These are phyloP conservation scores for Calameuta filiformis DNA, from an alignment of 2,888 invertebrate genomes.

Conservation along the genomic window DNA sequence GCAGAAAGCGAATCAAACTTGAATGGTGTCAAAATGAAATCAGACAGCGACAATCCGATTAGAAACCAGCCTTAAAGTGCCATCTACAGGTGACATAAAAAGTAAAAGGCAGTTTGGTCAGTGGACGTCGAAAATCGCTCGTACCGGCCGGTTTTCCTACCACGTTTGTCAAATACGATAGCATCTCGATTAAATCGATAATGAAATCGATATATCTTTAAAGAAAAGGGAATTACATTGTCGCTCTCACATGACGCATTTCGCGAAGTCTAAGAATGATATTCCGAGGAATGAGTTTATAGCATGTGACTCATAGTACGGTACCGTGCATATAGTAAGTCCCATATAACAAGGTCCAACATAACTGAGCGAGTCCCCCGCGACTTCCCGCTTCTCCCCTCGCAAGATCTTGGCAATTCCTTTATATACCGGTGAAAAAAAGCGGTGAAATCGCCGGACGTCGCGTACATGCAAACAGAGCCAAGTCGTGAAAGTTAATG, in stretches of 20 bases:
- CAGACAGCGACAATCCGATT: constrained; percentile 4
- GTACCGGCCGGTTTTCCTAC: background rate
- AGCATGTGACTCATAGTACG: background rate
- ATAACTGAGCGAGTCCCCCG: background rate
- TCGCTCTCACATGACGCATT: background rate
- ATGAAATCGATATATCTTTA: background rate
- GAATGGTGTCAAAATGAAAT: background rate
- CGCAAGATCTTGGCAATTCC: background rate
- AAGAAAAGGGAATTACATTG: background rate
- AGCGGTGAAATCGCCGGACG: constrained; percentile 7
- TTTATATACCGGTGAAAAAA: constrained; percentile 7
- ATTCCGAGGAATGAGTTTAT: background rate
- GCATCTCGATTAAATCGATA: background rate
- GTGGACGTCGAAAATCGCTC: background rate
- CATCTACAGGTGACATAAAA: background rate
- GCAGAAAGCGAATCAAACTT: background rate
- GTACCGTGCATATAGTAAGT: background rate
- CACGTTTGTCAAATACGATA: background rate
- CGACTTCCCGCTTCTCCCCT: background rate
- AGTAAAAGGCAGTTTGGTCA: background rate
- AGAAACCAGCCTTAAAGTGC: background rate
- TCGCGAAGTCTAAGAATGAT: background rate
- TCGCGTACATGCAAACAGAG: background rate
- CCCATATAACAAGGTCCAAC: background rate
- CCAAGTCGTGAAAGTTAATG: background rate